Conservation (phyloP, 2,113 vertebrate species). For the Oreochromis niloticus region DNA sequence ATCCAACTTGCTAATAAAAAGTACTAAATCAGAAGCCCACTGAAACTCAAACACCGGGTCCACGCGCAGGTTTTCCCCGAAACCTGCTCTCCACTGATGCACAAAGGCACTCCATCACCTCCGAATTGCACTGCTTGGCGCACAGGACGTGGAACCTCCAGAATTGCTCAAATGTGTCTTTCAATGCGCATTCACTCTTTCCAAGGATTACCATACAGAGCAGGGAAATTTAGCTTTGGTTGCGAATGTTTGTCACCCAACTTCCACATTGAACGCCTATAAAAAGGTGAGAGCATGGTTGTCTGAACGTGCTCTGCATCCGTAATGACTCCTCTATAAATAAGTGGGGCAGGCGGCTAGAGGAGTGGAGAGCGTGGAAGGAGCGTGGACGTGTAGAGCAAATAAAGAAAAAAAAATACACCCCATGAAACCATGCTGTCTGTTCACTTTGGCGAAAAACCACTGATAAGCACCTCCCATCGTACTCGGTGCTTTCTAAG, state of each 20-base stretch:
- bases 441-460: not conserved
- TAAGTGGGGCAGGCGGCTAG: not conserved
- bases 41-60: not conserved
- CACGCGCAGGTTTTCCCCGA: not conserved
- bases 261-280: slow-evolving; percentile 36
- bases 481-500: not conserved
- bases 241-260: slow-evolving; percentile 37
- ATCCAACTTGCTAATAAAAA: not conserved
- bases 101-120: not conserved
- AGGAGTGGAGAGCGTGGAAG: not conserved
- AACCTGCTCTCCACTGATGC: not conserved
- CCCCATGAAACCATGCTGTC: not conserved
- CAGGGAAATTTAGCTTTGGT: not conserved
- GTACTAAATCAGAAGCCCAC: not conserved
- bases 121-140: slow-evolving; percentile 6
- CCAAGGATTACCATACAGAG: not conserved
- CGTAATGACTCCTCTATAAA: slow-evolving; percentile 23
- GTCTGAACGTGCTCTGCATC: slow-evolving; percentile 60
- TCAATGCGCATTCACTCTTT: not conserved
- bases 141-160: slow-evolving; percentile 25
- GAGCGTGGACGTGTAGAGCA: not conserved
- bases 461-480: not conserved
- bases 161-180: slow-evolving; percentile 17
- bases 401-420: not conserved
- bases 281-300: slow-evolving; percentile 22